phyloP scores from a whole-genome alignment of 2,888 invertebrate species.

The Netelia fuscicornis region DNA sequence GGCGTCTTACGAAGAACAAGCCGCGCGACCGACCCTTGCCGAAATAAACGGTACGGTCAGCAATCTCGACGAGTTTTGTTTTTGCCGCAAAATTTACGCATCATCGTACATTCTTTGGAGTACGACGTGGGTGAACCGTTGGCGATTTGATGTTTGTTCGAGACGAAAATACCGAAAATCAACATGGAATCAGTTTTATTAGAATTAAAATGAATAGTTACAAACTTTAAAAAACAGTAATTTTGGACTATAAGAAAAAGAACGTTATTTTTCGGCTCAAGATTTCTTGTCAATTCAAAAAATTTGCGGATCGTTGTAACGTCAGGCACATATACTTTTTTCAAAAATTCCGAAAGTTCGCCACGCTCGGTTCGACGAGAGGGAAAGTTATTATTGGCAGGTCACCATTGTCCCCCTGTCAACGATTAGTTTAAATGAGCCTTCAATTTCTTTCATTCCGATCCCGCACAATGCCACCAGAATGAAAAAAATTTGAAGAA shows the following conservation, averaged over 20 bases:
- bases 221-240: neutral
- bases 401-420: constrained; percentile 81
- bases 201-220: neutral
- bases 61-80: constrained; percentile 56
- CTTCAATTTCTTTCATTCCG: constrained; percentile 72
- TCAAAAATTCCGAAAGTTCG: constrained; percentile 40
- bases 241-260: constrained; percentile 5
- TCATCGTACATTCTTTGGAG: constrained; percentile 47
- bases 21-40: constrained; percentile 18
- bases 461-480: constrained; percentile 40
- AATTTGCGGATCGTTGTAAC: constrained; percentile 25
- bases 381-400: constrained; percentile 79
- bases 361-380: constrained; percentile 58
- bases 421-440: constrained; percentile 83
- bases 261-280: constrained; percentile 35
- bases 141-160: neutral
- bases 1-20: constrained; percentile 66
- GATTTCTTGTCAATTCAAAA: constrained; percentile 30
- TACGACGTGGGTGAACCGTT: neutral
- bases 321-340: constrained; percentile 66
- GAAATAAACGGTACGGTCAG: constrained; percentile 29
- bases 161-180: neutral
- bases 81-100: constrained; percentile 66
- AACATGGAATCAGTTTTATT: too few relatives aligned
- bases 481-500: constrained; percentile 32